Percentiles rank a stretch among this genome's conserved stretches.
Evolutionary conservation across 64 coral and sea anemone species (phyloP).

Genomic region (Platygyra sinensis): DNA sequence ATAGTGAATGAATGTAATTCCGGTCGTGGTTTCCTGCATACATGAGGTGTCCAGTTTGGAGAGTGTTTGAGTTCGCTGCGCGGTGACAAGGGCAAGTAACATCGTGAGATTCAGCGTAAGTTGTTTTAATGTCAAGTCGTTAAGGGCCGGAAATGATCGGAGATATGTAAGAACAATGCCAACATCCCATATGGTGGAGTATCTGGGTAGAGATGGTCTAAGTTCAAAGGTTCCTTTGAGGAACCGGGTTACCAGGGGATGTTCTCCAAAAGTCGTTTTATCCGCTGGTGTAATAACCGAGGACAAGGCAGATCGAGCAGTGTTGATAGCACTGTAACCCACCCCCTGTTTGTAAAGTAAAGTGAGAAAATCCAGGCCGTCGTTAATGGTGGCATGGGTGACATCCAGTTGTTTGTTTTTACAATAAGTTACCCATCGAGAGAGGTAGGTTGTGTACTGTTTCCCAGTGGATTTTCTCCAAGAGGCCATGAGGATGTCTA

Average conservation of each 20-base stretch:
- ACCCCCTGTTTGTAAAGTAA: conserved; percentile 42
- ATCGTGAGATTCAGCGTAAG: conserved; percentile 23
- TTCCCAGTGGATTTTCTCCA: conserved; percentile 34
- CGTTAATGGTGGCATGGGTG: conserved; percentile 3
- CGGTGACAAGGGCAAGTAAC: conserved; percentile 34
- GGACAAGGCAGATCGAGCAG: conserved; percentile 45
- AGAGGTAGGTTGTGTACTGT: conserved; percentile 22
- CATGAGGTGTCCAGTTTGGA: neutral
- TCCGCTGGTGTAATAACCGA: conserved; percentile 32
- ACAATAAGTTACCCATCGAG: conserved; percentile 32
- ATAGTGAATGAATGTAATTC: neutral
- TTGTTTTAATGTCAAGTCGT: conserved; percentile 40
- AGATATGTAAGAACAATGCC: conserved; percentile 7
- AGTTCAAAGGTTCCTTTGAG: conserved; percentile 36
- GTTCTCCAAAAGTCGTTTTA: conserved; percentile 23
- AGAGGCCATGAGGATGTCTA: conserved; percentile 10
- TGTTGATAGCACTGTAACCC: conserved; percentile 56
- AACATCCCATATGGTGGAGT: conserved; percentile 48
- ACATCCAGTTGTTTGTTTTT: conserved; percentile 18
- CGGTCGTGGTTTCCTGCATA: neutral
- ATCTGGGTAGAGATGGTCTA: conserved; percentile 54
- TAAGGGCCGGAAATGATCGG: neutral
- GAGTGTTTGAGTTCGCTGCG: conserved; percentile 46
- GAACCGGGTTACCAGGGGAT: conserved; percentile 34
- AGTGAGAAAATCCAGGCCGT: conserved; percentile 36